phyloP scores from a whole-genome alignment of 2,113 vertebrate genomes.

The Dicerorhinus sumatrensis region DNA sequence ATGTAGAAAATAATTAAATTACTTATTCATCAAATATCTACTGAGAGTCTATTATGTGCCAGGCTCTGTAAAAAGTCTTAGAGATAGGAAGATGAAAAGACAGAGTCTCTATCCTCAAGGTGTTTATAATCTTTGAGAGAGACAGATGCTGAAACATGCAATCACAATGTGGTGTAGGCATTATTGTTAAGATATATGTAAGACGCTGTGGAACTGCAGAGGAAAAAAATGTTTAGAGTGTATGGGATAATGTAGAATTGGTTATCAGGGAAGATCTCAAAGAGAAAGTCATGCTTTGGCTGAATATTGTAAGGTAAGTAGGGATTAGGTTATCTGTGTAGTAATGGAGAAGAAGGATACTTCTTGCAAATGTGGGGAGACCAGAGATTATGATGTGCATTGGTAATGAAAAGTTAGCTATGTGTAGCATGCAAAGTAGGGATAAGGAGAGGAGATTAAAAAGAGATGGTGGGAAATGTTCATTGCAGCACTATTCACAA shows the following conservation, averaged over 20 bases:
- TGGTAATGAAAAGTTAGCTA: neutral
- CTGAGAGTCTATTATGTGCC: neutral
- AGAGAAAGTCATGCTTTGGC: neutral
- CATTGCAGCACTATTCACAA: neutral
- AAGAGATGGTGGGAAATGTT: neutral
- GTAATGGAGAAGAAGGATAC: neutral
- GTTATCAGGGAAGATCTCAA: neutral
- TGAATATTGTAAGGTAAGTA: neutral
- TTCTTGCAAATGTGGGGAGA: neutral
- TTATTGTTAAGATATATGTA: neutral
- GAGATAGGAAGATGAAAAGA: neutral
- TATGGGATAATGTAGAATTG: neutral
- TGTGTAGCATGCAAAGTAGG: neutral
- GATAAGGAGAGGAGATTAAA: neutral
- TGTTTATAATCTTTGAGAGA: neutral
- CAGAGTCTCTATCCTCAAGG: neutral
- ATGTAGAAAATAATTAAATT: constrained; percentile 22
- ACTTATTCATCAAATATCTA: constrained; percentile 3
- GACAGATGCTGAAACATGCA: neutral
- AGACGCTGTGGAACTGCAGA: neutral
- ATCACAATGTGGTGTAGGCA: neutral
- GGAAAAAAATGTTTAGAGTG: neutral
- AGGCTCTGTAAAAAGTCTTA: neutral
- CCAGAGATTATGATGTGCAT: neutral
- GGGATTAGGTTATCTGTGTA: neutral